Percentiles rank a stretch among this genome's conserved stretches.
These are phyloP conservation scores for Taeniopygia guttata DNA, from an alignment of 2,797 vertebrate species.

Conservation along the genomic window DNA sequence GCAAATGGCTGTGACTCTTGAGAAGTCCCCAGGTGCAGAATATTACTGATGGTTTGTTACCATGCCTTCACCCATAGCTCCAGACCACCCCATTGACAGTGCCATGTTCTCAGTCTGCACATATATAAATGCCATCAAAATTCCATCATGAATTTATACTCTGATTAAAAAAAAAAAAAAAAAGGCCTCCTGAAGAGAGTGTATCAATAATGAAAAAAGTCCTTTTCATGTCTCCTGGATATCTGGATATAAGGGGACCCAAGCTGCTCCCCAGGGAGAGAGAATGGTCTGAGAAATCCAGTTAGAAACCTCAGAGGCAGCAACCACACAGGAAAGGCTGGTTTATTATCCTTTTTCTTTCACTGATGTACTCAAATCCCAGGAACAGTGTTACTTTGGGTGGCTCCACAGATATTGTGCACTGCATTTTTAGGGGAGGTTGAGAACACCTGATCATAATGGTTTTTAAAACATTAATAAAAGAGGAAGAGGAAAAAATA, in stretches of 20 bases:
- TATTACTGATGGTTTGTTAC: not conserved
- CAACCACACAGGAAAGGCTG: not conserved
- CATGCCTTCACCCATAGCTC: rapidly evolving
- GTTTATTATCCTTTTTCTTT: not conserved
- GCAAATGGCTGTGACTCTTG: not conserved
- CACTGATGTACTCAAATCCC: not conserved
- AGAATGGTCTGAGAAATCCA: not conserved
- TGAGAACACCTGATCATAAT: not conserved
- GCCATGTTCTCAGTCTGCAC: not conserved
- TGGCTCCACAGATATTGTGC: not conserved
- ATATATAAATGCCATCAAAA: not conserved
- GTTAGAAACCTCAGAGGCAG: not conserved
- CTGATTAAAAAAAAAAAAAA: not conserved
- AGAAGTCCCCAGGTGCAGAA: not conserved
- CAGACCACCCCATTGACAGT: rapidly evolving
- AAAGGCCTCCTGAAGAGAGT: not conserved
- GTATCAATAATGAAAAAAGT: constrained; percentile 17
- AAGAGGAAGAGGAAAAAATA: constrained; percentile 18
- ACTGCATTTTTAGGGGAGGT: not conserved
- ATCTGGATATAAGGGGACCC: not conserved
- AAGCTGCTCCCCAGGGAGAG: not conserved
- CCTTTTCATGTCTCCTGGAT: constrained; percentile 24
- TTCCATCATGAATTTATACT: not conserved
- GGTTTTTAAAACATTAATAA: constrained; percentile 19
- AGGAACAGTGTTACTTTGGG: not conserved